Conservation (phyloP, 2,113 vertebrate genomes). For the Chaenogobius annularis region DNA sequence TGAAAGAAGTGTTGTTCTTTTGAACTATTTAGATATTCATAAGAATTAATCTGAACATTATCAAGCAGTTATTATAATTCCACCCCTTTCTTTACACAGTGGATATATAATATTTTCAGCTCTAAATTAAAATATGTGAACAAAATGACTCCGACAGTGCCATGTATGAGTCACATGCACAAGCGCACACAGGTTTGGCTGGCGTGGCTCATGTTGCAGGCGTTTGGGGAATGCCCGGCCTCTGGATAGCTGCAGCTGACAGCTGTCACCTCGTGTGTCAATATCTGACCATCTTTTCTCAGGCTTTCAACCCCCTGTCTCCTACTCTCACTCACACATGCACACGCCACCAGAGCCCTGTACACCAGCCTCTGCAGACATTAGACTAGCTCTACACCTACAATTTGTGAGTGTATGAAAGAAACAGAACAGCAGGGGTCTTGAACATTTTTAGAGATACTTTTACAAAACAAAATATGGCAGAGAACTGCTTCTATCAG, state of each 20-base stretch:
- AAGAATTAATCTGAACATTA: not conserved
- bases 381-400: not conserved
- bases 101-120: not conserved
- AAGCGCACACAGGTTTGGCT: conserved; percentile 41
- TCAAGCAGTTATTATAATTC: not conserved
- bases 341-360: conserved; percentile 2
- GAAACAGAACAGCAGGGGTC: not conserved
- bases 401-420: not conserved
- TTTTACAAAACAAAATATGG: too few species aligned
- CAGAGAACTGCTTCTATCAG: not conserved
- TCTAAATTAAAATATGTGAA: conserved; percentile 4
- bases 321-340: conserved; percentile 9
- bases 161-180: conserved; percentile 28
- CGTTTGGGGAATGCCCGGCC: conserved; percentile 56
- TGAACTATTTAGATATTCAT: not conserved
- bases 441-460: too few species aligned
- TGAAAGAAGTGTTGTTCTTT: conserved; percentile 12
- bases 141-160: conserved; percentile 17
- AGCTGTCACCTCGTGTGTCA: conserved; percentile 64
- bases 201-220: conserved; percentile 58
- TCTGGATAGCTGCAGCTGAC: conserved; percentile 55
- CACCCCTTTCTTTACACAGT: not conserved
- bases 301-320: conserved; percentile 44
- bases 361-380: not conserved
- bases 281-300: conserved; percentile 35